Evolutionary conservation across 1,140 invertebrate genomes (phyloP).

Genomic region (Neoseiulus cucumeris): DNA sequence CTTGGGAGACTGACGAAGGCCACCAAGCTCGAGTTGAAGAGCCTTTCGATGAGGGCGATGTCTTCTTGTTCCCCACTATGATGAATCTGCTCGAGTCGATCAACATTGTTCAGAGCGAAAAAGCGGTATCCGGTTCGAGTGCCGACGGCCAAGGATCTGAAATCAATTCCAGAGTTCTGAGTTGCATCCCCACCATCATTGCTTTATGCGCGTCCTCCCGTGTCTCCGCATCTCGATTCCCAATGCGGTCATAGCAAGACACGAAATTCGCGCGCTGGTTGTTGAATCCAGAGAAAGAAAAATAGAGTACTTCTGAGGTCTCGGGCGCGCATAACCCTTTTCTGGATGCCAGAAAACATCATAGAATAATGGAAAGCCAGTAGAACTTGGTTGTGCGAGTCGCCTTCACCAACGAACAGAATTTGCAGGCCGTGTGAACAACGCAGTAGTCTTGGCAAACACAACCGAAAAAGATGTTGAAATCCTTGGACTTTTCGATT

Average conservation of each 20-base stretch:
- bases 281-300: slow-evolving; percentile 8
- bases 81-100: slow-evolving; percentile 69
- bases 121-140: slow-evolving; percentile 68
- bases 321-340: not conserved
- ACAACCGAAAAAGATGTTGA: not conserved
- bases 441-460: not conserved
- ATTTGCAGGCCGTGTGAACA: not conserved
- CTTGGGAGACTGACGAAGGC: slow-evolving; percentile 77
- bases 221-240: not conserved
- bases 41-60: slow-evolving; percentile 75
- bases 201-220: too few relatives aligned
- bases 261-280: not conserved
- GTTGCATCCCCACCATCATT: not conserved
- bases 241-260: too few relatives aligned
- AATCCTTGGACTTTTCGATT: too few relatives aligned
- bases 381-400: too few relatives aligned
- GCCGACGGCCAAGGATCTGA: slow-evolving; percentile 73
- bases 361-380: not conserved
- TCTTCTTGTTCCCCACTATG: slow-evolving; percentile 64
- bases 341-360: not conserved
- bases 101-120: slow-evolving; percentile 60
- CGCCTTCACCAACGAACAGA: not conserved
- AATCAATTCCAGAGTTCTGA: slow-evolving; percentile 23
- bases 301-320: not conserved
- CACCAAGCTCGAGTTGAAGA: slow-evolving; percentile 90